These are phyloP conservation scores for Cryptops parisi DNA, from an alignment of 2,888 invertebrate genomes.

Conservation along the genomic window DNA sequence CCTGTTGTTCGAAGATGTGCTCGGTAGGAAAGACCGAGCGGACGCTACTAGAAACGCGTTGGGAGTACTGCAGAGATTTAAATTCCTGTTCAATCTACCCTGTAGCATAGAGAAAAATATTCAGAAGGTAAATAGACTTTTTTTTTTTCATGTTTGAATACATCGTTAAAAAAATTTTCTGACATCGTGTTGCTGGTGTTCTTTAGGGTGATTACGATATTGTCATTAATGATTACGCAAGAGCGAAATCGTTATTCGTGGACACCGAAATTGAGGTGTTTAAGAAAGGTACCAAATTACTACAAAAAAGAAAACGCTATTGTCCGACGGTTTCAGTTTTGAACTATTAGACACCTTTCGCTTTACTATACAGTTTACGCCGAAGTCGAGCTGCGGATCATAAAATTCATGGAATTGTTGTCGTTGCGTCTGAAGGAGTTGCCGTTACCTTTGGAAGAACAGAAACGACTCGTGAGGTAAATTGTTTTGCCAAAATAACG, in stretches of 20 bases:
- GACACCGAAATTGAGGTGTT: constrained; percentile 84
- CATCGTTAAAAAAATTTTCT: background rate
- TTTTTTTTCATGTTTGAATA: too few species aligned
- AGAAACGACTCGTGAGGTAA: constrained; percentile 78
- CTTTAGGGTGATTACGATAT: constrained; percentile 76
- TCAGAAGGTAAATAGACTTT: constrained; percentile 42
- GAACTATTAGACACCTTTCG: background rate
- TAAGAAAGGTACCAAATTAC: constrained; percentile 43
- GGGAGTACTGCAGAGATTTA: constrained; percentile 79
- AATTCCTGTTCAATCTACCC: constrained; percentile 90
- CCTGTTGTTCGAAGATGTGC: constrained; percentile 79
- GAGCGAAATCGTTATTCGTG: constrained; percentile 89
- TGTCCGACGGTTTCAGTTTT: too few species aligned
- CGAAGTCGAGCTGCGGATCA: constrained; percentile 81
- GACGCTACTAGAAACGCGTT: constrained; percentile 92
- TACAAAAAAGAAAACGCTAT: too few species aligned
- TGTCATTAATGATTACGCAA: constrained; percentile 92
- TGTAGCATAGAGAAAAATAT: constrained; percentile 88
- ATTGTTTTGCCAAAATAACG: too few species aligned
- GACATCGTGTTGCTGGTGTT: too few species aligned
- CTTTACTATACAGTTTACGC: constrained; percentile 46
- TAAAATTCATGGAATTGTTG: constrained; percentile 61
- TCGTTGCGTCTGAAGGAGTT: constrained; percentile 71
- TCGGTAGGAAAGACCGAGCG: constrained; percentile 81
- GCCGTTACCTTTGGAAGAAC: constrained; percentile 84